These are phyloP conservation scores for Gymnocheta viridis DNA, from an alignment of 2,888 invertebrate species.

Conservation along the genomic window DNA sequence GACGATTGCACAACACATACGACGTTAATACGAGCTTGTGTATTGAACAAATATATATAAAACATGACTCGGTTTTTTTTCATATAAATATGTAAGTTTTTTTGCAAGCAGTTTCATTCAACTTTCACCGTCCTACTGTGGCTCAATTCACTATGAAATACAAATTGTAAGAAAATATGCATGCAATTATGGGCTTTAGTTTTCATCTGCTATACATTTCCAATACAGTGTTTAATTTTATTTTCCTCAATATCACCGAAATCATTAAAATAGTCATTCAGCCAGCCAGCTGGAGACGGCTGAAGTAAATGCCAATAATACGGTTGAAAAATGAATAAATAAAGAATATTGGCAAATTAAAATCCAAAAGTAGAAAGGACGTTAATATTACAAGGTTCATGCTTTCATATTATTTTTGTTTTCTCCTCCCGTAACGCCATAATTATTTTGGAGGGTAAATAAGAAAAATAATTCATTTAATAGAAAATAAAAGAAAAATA, in stretches of 20 bases:
- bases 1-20: too few relatives aligned
- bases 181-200: conserved; percentile 12
- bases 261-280: conserved; percentile 8
- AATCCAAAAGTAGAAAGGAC: neutral
- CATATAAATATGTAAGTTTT: too few relatives aligned
- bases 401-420: conserved; percentile 1
- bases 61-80: too few relatives aligned
- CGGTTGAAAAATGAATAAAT: conserved; percentile 32
- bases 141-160: neutral
- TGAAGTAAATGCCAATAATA: conserved; percentile 44
- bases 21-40: too few relatives aligned
- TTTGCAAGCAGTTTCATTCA: neutral
- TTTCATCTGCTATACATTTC: conserved; percentile 35
- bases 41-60: too few relatives aligned
- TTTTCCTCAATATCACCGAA: conserved; percentile 18
- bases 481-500: neutral
- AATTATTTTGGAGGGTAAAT: neutral
- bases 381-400: conserved; percentile 1
- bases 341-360: conserved; percentile 12
- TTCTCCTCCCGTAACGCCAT: too few relatives aligned
- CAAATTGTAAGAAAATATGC: conserved; percentile 43
- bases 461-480: neutral
- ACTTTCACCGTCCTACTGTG: conserved; percentile 33
- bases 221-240: conserved; percentile 3
- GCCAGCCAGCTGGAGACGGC: conserved; percentile 23